Evolutionary conservation across 2,888 invertebrate species (phyloP).

Genomic region (Hedya salicella): DNA sequence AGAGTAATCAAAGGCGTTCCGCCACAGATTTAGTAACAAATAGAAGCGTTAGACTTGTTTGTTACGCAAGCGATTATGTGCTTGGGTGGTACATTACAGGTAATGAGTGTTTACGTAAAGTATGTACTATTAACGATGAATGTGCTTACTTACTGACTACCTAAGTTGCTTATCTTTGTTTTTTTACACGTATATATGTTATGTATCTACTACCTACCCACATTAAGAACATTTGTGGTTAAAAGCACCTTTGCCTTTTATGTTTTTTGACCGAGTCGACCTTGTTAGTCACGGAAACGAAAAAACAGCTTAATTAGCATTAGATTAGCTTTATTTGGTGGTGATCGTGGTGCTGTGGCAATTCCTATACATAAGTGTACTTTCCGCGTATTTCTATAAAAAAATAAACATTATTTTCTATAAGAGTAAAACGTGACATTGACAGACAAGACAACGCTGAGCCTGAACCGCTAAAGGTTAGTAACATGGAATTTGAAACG

Average conservation of each 20-base stretch:
- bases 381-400: too few relatives aligned
- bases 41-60: slow-evolving; percentile 4
- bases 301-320: slow-evolving; percentile 13
- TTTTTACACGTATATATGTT: background rate
- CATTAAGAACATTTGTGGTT: slow-evolving; percentile 14
- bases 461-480: too few relatives aligned
- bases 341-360: background rate
- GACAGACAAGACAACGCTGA: too few relatives aligned
- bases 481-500: too few relatives aligned
- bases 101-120: slow-evolving; percentile 18
- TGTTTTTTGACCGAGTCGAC: slow-evolving; percentile 2
- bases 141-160: background rate
- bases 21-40: slow-evolving; percentile 5
- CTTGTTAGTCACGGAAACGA: slow-evolving; percentile 5
- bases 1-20: slow-evolving; percentile 6
- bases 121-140: slow-evolving; percentile 9
- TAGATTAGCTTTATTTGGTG: background rate
- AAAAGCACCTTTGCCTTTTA: slow-evolving; percentile 21
- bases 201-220: too few relatives aligned
- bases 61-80: slow-evolving; percentile 5
- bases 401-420: too few relatives aligned
- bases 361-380: background rate
- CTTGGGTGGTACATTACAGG: background rate
- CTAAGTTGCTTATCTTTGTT: background rate
- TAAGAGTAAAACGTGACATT: too few relatives aligned